Evolutionary conservation across 1,140 invertebrate genomes (phyloP).

Genomic region (Trypoxylus dichotomus): DNA sequence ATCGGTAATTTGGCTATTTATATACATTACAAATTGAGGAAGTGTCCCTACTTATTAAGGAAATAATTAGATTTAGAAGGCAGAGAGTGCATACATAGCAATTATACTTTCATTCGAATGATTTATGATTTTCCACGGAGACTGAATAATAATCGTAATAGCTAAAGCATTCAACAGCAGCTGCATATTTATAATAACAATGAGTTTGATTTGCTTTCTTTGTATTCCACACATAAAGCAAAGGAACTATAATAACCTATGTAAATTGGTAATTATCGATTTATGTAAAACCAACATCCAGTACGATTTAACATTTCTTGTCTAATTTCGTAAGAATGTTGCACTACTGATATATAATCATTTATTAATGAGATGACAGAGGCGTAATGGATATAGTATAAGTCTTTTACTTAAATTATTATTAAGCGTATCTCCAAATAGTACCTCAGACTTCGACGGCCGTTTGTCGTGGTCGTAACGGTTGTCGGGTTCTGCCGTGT

Average conservation of each 20-base stretch:
- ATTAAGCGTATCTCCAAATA: no score
- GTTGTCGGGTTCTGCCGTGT: no score
- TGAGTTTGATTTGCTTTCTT: not conserved
- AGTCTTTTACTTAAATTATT: no score
- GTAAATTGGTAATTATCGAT: not conserved
- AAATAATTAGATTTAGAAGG: not conserved
- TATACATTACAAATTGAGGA: slow-evolving; percentile 23
- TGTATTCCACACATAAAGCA: no score
- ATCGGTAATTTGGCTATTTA: slow-evolving; percentile 10
- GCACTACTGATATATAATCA: no score
- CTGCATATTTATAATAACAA: not conserved
- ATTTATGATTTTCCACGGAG: slow-evolving; percentile 4
- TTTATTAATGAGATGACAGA: no score
- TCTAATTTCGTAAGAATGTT: no score
- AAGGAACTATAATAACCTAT: not conserved
- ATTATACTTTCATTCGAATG: slow-evolving; percentile 14
- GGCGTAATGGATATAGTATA: no score
- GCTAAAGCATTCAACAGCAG: not conserved
- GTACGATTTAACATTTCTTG: no score
- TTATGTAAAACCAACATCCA: no score
- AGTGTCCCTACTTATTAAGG: slow-evolving; percentile 12
- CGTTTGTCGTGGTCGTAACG: no score
- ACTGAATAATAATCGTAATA: slow-evolving; percentile 5
- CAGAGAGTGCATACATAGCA: not conserved
- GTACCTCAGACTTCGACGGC: no score